Base-by-base conservation (phyloP, 2,797 vertebrate genomes). In the Tangara arthus region DNA sequence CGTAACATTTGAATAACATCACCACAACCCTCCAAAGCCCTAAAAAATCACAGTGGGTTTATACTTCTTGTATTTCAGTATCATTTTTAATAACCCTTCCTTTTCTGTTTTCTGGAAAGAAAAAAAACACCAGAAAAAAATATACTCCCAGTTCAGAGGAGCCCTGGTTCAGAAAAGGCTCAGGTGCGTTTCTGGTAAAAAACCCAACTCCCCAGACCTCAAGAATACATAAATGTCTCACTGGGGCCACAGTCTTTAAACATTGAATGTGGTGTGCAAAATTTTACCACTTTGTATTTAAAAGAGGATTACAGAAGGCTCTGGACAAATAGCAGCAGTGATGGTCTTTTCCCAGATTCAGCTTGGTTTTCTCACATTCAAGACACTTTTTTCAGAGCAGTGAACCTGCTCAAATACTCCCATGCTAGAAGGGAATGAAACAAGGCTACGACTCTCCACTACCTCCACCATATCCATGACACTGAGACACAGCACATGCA, bases 401-500 rank as follows among this genome's bases (percentile, higher is more conserved):
- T 13, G 50, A 91, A 75, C 65, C 37, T 95, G 82, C 59, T 92
- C 69, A 60, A 47, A 65, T 34, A 17, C 26, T 80, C 75, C 64
- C 60, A 12, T 42, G 68, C 64, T 87, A 91, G 66, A 30, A 83
- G 59, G 55, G 76, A 92, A 86, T 76, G 59, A 90, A 87, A 68
- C 41, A 82, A 76, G 71, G 39, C 57, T 64, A 65, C 87, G 41
- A 8, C 55, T 84, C 41, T 91, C 73, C 41, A 24, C 77, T 90
- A 41, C 68, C 72, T 84, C 68, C 71, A 92, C 81, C 78, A 39
- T 42, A 64, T 49, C 84, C 77, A 41, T 46, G 64, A 91, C 93
- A 92, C 80, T 61, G 82, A 95, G 64, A 88, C 82, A 96, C 84
- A 95, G 93, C 87, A 89, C 93, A 93, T 91, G 93, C 93, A 93